Percentiles rank a stretch among this genome's conserved stretches.
These are phyloP conservation scores for Steinernema hermaphroditum DNA, from an alignment of 2,888 invertebrate species.

Conservation along the genomic window DNA sequence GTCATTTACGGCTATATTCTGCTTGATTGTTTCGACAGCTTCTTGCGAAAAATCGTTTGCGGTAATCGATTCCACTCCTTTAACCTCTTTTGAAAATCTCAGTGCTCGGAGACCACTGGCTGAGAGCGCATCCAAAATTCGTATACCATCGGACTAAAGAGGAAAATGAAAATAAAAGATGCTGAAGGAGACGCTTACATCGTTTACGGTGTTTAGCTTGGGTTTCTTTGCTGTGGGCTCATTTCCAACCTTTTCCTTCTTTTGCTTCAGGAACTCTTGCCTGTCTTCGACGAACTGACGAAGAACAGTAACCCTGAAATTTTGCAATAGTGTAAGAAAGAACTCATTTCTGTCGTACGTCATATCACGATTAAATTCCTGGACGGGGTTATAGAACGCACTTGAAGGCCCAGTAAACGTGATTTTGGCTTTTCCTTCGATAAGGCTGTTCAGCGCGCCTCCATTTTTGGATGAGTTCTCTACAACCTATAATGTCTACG, in stretches of 20 bases:
- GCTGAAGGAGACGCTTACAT: constrained; percentile 65
- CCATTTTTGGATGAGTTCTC: neutral
- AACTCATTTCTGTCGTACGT: constrained; percentile 68
- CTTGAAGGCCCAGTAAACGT: constrained; percentile 46
- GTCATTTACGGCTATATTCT: constrained; percentile 78
- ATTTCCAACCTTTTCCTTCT: neutral
- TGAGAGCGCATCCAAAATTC: constrained; percentile 87
- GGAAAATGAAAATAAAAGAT: constrained; percentile 15
- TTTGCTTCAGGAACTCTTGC: constrained; percentile 31
- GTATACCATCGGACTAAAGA: constrained; percentile 45
- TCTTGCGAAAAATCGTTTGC: constrained; percentile 76
- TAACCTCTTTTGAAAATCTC: constrained; percentile 86
- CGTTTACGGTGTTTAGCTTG: constrained; percentile 35
- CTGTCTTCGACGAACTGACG: constrained; percentile 71
- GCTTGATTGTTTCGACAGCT: constrained; percentile 83
- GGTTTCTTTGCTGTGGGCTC: constrained; percentile 50
- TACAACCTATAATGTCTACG: no score
- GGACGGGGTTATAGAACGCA: constrained; percentile 95
- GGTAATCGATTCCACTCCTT: constrained; percentile 51
- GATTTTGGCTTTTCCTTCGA: constrained; percentile 58
- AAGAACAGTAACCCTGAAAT: constrained; percentile 76
- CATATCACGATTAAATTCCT: constrained; percentile 95
- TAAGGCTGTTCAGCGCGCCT: constrained; percentile 30
- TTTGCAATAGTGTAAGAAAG: neutral
- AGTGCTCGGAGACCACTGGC: constrained; percentile 94